These are phyloP conservation scores for Lethenteron reissneri DNA, from an alignment of 2,113 vertebrate genomes.

Conservation along the genomic window DNA sequence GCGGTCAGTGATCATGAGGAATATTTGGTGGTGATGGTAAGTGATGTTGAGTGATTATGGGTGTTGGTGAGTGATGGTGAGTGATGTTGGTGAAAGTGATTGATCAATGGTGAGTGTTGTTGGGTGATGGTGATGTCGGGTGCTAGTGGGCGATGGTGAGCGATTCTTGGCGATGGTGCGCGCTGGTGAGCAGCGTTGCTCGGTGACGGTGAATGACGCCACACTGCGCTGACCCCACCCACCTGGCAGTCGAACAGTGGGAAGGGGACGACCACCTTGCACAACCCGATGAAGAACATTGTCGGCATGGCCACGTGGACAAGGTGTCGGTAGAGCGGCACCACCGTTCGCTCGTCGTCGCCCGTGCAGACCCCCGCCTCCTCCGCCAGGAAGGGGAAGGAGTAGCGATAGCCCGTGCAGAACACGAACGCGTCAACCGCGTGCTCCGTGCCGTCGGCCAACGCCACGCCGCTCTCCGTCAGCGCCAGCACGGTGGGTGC, in stretches of 20 bases:
- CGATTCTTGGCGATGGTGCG: too few relatives aligned
- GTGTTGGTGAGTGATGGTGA: too few relatives aligned
- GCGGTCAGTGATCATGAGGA: too few relatives aligned
- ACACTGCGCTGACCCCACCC: too few relatives aligned
- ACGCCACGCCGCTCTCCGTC: constrained; percentile 16
- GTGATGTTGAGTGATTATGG: too few relatives aligned
- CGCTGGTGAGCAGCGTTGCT: too few relatives aligned
- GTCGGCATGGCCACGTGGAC: constrained; percentile 29
- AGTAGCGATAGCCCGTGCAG: constrained; percentile 43
- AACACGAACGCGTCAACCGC: constrained; percentile 26
- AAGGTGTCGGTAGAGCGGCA: constrained; percentile 28
- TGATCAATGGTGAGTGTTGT: too few relatives aligned
- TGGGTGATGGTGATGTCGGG: too few relatives aligned
- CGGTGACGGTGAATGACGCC: too few relatives aligned
- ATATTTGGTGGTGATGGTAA: too few relatives aligned
- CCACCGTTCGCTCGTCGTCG: constrained; percentile 17
- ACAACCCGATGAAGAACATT: constrained; percentile 32
- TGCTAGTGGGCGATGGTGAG: too few relatives aligned
- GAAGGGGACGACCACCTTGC: constrained; percentile 34
- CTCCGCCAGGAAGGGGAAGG: constrained; percentile 24
- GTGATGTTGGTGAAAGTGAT: too few relatives aligned
- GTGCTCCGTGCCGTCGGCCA: constrained; percentile 19
- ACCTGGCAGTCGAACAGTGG: constrained; percentile 34
- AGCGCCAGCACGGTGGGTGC: constrained; percentile 16
- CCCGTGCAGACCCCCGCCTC: constrained; percentile 22